phyloP scores from a whole-genome alignment of 2,113 vertebrate genomes.

The Piaya cayana region DNA sequence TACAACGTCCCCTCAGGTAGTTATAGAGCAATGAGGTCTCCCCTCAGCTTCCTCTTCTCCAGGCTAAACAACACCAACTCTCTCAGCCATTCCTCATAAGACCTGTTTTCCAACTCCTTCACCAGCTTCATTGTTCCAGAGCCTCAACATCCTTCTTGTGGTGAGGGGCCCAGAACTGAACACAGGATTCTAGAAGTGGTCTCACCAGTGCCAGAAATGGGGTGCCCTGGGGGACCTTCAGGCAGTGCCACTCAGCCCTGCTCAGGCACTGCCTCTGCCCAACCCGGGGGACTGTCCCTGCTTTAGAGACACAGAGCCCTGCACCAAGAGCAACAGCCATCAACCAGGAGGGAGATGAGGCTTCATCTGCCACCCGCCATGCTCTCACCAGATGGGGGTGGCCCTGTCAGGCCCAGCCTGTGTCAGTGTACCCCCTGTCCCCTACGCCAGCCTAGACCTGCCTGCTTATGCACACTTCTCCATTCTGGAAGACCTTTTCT shows the following conservation, averaged over 20 bases:
- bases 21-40: too few relatives aligned
- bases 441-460: not conserved
- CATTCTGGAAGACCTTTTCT: slow-evolving; percentile 40
- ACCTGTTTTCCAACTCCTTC: too few relatives aligned
- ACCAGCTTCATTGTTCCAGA: too few relatives aligned
- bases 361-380: fast-evolving
- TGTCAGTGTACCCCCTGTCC: not conserved
- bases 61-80: too few relatives aligned
- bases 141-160: too few relatives aligned
- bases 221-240: not conserved
- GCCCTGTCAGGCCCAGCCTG: not conserved
- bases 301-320: not conserved
- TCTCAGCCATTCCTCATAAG: too few relatives aligned
- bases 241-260: not conserved
- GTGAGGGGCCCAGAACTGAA: too few relatives aligned
- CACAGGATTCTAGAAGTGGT: too few relatives aligned
- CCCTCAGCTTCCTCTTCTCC: too few relatives aligned
- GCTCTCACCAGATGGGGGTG: not conserved
- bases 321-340: not conserved
- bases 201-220: too few relatives aligned
- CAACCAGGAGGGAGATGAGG: not conserved
- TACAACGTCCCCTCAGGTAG: too few relatives aligned
- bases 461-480: not conserved
- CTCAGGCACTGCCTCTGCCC: not conserved
- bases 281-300: not conserved